A percentile compares a stretch with the other conserved stretches of the same genome.
Conservation (phyloP, 2,113 vertebrate genomes). For the Charadrius vociferus region DNA sequence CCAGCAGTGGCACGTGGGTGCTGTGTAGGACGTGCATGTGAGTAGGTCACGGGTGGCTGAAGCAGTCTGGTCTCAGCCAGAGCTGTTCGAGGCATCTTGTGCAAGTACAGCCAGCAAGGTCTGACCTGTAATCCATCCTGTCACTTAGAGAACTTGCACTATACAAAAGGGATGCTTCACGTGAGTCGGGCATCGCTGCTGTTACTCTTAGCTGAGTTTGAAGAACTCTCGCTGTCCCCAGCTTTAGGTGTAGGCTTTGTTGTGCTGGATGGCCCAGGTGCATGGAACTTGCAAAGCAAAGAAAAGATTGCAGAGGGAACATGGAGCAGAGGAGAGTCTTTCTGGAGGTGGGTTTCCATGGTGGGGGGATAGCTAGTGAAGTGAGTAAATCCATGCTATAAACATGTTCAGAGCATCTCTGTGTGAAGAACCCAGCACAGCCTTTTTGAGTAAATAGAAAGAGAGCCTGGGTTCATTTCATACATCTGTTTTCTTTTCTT, state of each 20-base stretch:
- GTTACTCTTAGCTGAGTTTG: neutral
- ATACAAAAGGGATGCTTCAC: neutral
- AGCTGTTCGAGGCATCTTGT: neutral
- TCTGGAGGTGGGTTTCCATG: neutral
- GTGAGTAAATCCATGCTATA: slow-evolving; percentile 60
- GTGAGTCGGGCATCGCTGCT: neutral
- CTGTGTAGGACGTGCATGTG: rapidly evolving
- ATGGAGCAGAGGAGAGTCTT: neutral
- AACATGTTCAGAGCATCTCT: slow-evolving; percentile 57
- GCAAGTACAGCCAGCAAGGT: neutral
- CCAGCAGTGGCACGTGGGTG: neutral
- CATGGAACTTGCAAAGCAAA: neutral
- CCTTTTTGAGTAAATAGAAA: slow-evolving; percentile 66
- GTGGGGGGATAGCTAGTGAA: neutral
- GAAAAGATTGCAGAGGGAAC: neutral
- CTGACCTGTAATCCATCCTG: neutral
- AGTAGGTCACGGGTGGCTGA: neutral
- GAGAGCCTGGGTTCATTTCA: slow-evolving; percentile 42
- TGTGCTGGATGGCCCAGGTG: neutral
- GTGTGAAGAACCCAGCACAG: slow-evolving; percentile 39
- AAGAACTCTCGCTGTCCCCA: neutral
- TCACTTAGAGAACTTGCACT: neutral
- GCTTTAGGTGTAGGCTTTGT: neutral
- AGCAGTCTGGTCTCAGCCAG: neutral
- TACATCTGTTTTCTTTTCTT: slow-evolving; percentile 71